Evolutionary conservation across 2,797 vertebrate species (phyloP).

Genomic region (Gephyroberyx darwinii): DNA sequence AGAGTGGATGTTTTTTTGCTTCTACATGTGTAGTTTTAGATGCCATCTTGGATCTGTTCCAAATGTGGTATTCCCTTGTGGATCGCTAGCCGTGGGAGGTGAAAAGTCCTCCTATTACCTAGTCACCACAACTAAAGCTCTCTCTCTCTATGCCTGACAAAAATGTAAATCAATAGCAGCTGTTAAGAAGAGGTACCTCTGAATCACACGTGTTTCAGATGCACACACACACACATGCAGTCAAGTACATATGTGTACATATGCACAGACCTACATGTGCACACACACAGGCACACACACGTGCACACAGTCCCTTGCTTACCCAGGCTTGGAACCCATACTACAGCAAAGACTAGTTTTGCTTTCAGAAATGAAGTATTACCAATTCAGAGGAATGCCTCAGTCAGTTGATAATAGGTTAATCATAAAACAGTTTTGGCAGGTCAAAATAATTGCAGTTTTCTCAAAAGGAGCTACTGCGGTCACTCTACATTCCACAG

Average conservation of each 20-base stretch:
- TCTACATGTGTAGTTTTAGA: not conserved
- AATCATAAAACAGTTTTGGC: constrained; percentile 24
- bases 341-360: not conserved
- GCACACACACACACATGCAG: constrained; percentile 31
- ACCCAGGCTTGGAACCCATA: constrained; percentile 20
- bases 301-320: constrained; percentile 16
- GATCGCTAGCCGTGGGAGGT: not conserved
- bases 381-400: constrained; percentile 19
- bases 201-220: constrained; percentile 48
- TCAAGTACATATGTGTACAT: constrained; percentile 15
- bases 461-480: constrained; percentile 15
- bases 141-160: constrained; percentile 34
- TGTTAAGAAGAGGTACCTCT: constrained; percentile 50
- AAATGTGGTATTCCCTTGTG: constrained; percentile 15
- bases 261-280: not conserved
- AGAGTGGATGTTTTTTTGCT: not conserved
- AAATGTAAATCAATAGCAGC: constrained; percentile 75
- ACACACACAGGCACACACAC: not conserved
- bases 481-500: too few species aligned
- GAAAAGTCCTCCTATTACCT: not conserved
- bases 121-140: constrained; percentile 2
- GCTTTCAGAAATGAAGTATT: constrained; percentile 13
- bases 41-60: constrained; percentile 6
- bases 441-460: constrained; percentile 34
- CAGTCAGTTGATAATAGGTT: constrained; percentile 15